These are phyloP conservation scores for Darevskia mixta DNA, from an alignment of 2,797 vertebrate species.

Conservation along the genomic window DNA sequence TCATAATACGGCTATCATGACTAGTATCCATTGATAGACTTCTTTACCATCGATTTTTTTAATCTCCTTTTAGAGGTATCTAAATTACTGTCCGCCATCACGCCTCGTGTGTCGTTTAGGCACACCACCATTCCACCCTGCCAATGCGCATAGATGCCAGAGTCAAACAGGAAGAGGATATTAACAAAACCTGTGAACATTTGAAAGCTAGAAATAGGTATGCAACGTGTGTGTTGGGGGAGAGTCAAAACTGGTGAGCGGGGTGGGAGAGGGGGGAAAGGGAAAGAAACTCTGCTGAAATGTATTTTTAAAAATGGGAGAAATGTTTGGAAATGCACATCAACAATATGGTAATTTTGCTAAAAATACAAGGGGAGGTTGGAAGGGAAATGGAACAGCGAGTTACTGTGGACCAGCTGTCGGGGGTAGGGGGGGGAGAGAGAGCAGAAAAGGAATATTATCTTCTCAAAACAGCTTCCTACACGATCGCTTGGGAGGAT, in stretches of 20 bases:
- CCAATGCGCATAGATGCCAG: fast-evolving
- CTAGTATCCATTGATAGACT: background rate
- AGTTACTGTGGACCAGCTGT: slow-evolving; percentile 55
- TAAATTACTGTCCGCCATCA: background rate
- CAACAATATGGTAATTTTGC: slow-evolving; percentile 56
- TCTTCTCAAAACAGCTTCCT: slow-evolving; percentile 60
- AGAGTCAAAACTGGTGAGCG: background rate
- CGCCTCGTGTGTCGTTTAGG: background rate
- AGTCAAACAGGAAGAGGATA: fast-evolving
- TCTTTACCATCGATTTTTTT: background rate
- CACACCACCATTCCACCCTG: background rate
- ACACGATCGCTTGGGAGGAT: background rate
- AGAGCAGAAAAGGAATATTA: slow-evolving; percentile 15
- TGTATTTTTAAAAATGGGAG: slow-evolving; percentile 35
- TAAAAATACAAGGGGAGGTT: slow-evolving; percentile 29
- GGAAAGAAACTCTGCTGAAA: slow-evolving; percentile 33
- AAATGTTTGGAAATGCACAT: slow-evolving; percentile 51
- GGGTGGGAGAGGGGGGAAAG: background rate
- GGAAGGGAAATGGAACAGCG: slow-evolving; percentile 33
- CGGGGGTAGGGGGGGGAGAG: slow-evolving; percentile 5
- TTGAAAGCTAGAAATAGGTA: slow-evolving; percentile 7
- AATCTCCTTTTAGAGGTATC: background rate
- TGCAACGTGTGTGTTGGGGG: background rate
- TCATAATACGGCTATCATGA: background rate
- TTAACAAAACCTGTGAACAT: slow-evolving; percentile 20